Base-by-base conservation (phyloP, 2,888 invertebrate species). In the Microchrysa polita region DNA sequence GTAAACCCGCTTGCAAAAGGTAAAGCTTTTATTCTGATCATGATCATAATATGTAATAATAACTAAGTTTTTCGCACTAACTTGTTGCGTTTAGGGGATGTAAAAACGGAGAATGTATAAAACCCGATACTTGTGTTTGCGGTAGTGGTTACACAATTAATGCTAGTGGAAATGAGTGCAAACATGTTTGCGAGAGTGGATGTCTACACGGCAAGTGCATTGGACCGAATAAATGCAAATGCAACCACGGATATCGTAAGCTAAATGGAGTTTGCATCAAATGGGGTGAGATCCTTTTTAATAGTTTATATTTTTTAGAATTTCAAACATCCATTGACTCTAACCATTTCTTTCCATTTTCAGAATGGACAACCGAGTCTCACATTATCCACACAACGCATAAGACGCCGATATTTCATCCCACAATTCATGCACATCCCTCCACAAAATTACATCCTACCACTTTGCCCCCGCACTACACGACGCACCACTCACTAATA, bases 191-290 rank as follows among this genome's bases (percentile, higher is more conserved):
- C 73, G 77, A 81, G 1, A 81, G 81, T 1, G 81, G 82, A 23
- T 85, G 85, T 57, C 81, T 80, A 4, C 88, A 88, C 48, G 90
- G 90, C 12, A 83, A 84, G 16, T 91, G 91, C 79, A 85, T 86
- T 1, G 87, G 86, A 0, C 88, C 89, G 1, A 88, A 89, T 77
- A 81, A 83, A 1, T 91, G 91, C 80, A 83, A 83, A 27, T 92
- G 91, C 78, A 82, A 83, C 1, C 79, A 82, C 0, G 90, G 89
- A 0, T 90, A 84, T 78, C 80, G 81, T 0, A 81, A 85, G 53
- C 86, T 79, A 67, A 79, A 81, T 74, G 81, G 79, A 1, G 79
- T 81, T 52, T 86, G 86, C 71, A 16, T 53, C 14, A 48, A 48
- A 22, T 48, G 44, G 44, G 22, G 65, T 81, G 83, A 61, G 80